These are phyloP conservation scores for Aphis craccivora DNA, from an alignment of 1,140 invertebrate species.

Conservation along the genomic window DNA sequence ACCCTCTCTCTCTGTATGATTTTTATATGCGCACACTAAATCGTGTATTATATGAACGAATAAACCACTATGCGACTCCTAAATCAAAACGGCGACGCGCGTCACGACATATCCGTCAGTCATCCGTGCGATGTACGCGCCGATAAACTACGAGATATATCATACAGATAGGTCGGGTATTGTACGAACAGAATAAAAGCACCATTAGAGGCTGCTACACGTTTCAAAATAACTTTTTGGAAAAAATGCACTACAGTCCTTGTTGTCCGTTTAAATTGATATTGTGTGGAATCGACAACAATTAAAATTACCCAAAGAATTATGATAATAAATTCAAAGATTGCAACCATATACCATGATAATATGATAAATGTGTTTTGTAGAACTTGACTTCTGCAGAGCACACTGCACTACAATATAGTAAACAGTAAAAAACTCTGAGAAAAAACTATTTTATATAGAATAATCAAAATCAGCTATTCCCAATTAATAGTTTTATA, in stretches of 20 bases:
- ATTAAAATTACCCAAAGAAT: too few relatives aligned
- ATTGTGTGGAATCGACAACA: too few relatives aligned
- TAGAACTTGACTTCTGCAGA: too few relatives aligned
- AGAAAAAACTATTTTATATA: too few relatives aligned
- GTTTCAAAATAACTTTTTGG: neutral
- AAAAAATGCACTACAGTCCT: neutral
- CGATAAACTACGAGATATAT: neutral
- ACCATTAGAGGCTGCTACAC: fast-evolving
- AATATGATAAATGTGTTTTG: too few relatives aligned
- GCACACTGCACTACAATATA: too few relatives aligned
- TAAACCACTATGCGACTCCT: neutral
- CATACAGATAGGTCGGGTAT: neutral
- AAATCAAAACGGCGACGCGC: constrained; percentile 33
- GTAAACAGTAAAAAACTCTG: too few relatives aligned
- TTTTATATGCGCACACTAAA: neutral
- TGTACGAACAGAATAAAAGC: too few relatives aligned
- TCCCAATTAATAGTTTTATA: too few relatives aligned
- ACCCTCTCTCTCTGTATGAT: neutral
- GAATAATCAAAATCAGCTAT: too few relatives aligned
- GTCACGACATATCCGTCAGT: neutral
- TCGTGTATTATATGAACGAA: neutral
- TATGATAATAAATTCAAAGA: too few relatives aligned
- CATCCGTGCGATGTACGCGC: neutral
- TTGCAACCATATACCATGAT: too few relatives aligned
- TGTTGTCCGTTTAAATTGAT: neutral